phyloP scores from a whole-genome alignment of 1,140 invertebrate species.

The Euwallacea similis region DNA sequence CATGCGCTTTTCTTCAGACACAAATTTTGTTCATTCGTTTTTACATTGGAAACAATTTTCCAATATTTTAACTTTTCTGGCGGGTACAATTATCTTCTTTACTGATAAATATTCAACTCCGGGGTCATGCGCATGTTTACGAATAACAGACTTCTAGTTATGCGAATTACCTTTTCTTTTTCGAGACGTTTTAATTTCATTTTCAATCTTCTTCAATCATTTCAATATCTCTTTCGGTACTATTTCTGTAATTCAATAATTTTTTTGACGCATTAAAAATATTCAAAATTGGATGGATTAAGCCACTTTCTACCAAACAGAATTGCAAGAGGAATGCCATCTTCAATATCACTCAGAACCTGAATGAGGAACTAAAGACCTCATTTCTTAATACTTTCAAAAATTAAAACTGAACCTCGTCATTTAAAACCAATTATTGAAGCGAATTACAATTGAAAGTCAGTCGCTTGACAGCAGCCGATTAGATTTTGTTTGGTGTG shows the following conservation, averaged over 20 bases:
- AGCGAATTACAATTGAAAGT: not conserved
- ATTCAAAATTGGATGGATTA: not conserved
- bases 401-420: not conserved
- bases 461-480: conserved; percentile 1
- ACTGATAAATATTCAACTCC: not conserved
- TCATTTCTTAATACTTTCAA: not conserved
- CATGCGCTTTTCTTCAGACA: not conserved
- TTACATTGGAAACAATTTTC: not conserved
- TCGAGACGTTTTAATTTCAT: not conserved
- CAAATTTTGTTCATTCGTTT: not conserved
- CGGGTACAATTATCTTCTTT: conserved; percentile 1
- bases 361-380: not conserved
- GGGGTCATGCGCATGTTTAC: too few species aligned
- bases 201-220: conserved; percentile 4
- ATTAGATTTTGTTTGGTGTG: not conserved
- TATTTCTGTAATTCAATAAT: not conserved
- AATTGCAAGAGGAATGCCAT: conserved; percentile 1
- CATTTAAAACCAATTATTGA: not conserved
- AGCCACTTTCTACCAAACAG: not conserved
- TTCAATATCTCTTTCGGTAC: not conserved
- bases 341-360: not conserved
- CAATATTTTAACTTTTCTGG: not conserved
- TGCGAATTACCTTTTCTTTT: not conserved
- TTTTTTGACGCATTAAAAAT: not conserved
- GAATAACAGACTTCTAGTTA: not conserved